phyloP scores from a whole-genome alignment of 1,140 invertebrate species.

The Sycobia sp. region DNA sequence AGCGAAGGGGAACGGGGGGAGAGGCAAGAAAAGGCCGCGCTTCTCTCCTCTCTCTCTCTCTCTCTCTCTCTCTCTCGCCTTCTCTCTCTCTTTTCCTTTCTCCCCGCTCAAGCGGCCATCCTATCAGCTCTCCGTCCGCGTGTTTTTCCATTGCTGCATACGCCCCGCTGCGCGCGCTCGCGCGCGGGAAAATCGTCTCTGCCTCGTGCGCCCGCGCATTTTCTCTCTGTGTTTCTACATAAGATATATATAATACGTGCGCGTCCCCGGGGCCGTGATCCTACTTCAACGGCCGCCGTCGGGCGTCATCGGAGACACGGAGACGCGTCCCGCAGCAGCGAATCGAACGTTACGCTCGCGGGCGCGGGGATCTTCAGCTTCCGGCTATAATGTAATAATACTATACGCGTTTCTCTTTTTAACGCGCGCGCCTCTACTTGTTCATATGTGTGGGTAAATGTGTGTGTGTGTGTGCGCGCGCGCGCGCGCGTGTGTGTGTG shows the following conservation, averaged over 20 bases:
- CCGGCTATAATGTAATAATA: too few species aligned
- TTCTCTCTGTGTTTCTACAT: too few species aligned
- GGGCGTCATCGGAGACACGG: too few species aligned
- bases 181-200: too few species aligned
- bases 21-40: not conserved
- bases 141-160: too few species aligned
- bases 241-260: too few species aligned
- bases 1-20: too few species aligned
- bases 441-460: not conserved
- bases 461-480: not conserved
- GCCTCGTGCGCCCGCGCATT: constrained; percentile 25
- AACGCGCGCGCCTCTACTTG: constrained; percentile 28
- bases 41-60: not conserved
- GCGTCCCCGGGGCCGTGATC: too few species aligned
- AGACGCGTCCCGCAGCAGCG: not conserved
- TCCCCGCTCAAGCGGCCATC: too few species aligned
- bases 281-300: too few species aligned
- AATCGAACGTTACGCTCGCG: not conserved
- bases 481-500: not conserved
- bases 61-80: too few species aligned
- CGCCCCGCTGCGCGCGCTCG: not conserved
- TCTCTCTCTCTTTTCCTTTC: not conserved
- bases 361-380: constrained; percentile 20
- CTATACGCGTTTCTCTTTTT: too few species aligned
- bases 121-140: not conserved